phyloP scores from a whole-genome alignment of 2,113 vertebrate species.

The Aepyceros melampus region DNA sequence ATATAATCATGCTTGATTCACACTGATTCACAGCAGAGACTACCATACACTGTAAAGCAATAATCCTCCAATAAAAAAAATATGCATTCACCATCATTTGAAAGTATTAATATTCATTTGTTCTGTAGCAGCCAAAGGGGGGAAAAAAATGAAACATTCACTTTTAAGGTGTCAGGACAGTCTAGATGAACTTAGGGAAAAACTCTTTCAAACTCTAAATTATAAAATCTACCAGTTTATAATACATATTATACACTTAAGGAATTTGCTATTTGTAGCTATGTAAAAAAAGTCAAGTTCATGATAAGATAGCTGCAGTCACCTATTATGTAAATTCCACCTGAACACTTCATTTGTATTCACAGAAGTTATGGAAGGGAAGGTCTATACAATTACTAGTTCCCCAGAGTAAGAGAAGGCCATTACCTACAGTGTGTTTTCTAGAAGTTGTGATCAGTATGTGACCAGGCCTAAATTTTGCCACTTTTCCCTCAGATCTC shows the following conservation, averaged over 20 bases:
- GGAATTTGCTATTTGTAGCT: neutral
- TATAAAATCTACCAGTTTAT: neutral
- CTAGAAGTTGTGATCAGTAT: neutral
- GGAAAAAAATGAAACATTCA: neutral
- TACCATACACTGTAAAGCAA: neutral
- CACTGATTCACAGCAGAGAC: neutral
- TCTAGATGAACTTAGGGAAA: neutral
- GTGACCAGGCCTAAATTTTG: neutral
- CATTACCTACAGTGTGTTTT: neutral
- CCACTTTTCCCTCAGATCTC: neutral
- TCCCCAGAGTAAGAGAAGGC: neutral
- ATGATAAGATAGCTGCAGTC: neutral
- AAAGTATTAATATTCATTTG: neutral
- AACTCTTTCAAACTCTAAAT: neutral
- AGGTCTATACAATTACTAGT: neutral
- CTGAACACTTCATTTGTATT: conserved; percentile 43
- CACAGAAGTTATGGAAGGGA: conserved; percentile 7
- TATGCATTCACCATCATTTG: neutral
- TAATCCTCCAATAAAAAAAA: neutral
- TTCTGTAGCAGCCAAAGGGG: neutral
- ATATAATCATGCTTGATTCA: neutral
- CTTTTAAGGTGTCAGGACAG: neutral
- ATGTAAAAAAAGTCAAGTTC: neutral
- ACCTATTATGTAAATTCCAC: neutral
- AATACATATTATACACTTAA: neutral